These are phyloP conservation scores for Dysmachus trigonus DNA, from an alignment of 2,888 invertebrate species.

Conservation along the genomic window DNA sequence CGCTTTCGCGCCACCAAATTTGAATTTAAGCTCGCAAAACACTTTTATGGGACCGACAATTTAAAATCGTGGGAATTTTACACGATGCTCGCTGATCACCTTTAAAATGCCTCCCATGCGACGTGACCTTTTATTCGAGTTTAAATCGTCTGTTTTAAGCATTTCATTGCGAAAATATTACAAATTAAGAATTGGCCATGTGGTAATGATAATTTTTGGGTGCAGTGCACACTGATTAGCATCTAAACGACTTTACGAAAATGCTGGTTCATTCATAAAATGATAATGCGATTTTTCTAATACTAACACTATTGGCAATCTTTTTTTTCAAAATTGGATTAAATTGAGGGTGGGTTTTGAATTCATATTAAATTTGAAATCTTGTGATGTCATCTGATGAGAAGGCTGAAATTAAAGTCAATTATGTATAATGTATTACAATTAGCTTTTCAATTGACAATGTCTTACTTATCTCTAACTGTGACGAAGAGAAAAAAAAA, in stretches of 20 bases:
- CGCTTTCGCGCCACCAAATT: not conserved
- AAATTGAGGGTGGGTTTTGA: not conserved
- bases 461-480: too few relatives aligned
- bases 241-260: not conserved
- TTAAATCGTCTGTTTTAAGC: not conserved
- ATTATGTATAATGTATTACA: too few relatives aligned
- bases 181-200: not conserved
- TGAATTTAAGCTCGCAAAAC: not conserved
- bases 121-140: not conserved
- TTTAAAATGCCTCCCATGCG: not conserved
- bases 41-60: not conserved
- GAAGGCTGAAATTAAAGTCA: too few relatives aligned
- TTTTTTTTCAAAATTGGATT: not conserved
- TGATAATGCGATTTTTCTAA: not conserved
- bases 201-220: not conserved
- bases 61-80: slow-evolving; percentile 2
- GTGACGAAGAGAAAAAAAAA: too few relatives aligned
- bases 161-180: not conserved
- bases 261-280: not conserved
- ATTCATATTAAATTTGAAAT: not conserved
- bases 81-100: not conserved
- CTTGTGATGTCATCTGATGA: too few relatives aligned
- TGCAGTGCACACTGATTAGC: not conserved
- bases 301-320: not conserved
- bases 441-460: too few relatives aligned